Evolutionary conservation across 1,140 invertebrate genomes (phyloP).

Genomic region (Penaeus chinensis): DNA sequence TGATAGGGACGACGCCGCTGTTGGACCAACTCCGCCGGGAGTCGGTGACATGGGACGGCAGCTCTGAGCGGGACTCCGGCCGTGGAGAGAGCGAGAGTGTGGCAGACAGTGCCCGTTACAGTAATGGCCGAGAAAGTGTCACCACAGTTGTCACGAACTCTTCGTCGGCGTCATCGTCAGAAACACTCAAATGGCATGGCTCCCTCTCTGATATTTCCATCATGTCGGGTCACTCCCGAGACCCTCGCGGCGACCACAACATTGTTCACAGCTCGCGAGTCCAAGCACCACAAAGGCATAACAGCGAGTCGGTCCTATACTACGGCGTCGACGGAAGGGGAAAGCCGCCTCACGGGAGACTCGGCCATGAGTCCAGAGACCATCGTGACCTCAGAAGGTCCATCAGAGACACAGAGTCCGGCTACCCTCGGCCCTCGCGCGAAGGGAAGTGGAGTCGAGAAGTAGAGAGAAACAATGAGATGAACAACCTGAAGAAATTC

Average conservation of each 20-base stretch:
- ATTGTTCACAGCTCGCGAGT: constrained; percentile 85
- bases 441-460: constrained; percentile 63
- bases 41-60: constrained; percentile 61
- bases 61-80: constrained; percentile 61
- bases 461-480: constrained; percentile 63
- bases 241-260: constrained; percentile 70
- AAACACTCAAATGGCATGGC: constrained; percentile 85
- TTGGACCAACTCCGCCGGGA: constrained; percentile 75
- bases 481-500: constrained; percentile 66
- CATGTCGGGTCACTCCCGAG: constrained; percentile 66
- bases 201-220: constrained; percentile 78
- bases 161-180: constrained; percentile 74
- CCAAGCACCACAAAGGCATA: constrained; percentile 82
- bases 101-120: constrained; percentile 55
- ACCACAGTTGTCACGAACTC: constrained; percentile 72
- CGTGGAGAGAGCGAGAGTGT: constrained; percentile 64
- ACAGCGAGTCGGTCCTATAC: constrained; percentile 83
- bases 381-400: constrained; percentile 61
- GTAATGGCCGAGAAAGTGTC: constrained; percentile 76
- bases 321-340: constrained; percentile 65
- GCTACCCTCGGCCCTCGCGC: constrained; percentile 54
- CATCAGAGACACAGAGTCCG: constrained; percentile 35
- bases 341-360: constrained; percentile 57
- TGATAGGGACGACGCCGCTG: constrained; percentile 77
- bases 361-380: constrained; percentile 43